Conservation (phyloP, 2,888 invertebrate species). For the Anagyrus pseudococci region DNA sequence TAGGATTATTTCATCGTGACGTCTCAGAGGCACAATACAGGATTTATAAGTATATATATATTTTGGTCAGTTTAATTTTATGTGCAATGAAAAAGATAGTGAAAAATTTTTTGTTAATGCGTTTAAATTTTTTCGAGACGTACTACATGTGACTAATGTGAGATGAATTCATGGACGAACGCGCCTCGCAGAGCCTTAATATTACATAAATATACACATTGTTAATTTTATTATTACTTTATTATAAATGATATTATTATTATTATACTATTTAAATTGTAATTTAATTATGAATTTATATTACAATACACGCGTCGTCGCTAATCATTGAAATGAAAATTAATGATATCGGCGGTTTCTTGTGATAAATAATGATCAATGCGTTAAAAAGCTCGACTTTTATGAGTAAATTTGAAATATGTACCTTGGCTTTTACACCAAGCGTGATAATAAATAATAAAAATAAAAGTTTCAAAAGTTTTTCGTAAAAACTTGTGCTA, state of each 20-base stretch:
- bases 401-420: slow-evolving; percentile 10
- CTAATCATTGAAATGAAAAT: slow-evolving; percentile 10
- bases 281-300: too few relatives aligned
- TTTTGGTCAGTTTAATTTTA: too few relatives aligned
- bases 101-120: too few relatives aligned
- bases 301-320: not conserved
- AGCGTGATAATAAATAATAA: slow-evolving; percentile 29
- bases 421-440: slow-evolving; percentile 30
- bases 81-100: too few relatives aligned
- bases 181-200: too few relatives aligned
- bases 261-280: slow-evolving; percentile 1
- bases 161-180: too few relatives aligned
- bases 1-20: not conserved
- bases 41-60: too few relatives aligned
- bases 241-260: slow-evolving; percentile 7
- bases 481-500: not conserved
- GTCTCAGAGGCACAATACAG: not conserved
- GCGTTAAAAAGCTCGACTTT: not conserved
- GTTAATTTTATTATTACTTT: too few relatives aligned
- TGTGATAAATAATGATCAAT: slow-evolving; percentile 30
- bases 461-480: slow-evolving; percentile 11
- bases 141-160: too few relatives aligned
- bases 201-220: too few relatives aligned
- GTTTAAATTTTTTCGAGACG: too few relatives aligned
- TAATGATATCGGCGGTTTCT: slow-evolving; percentile 20